These are phyloP conservation scores for Thymelicus sylvestris DNA, from an alignment of 2,888 invertebrate genomes.

Conservation along the genomic window DNA sequence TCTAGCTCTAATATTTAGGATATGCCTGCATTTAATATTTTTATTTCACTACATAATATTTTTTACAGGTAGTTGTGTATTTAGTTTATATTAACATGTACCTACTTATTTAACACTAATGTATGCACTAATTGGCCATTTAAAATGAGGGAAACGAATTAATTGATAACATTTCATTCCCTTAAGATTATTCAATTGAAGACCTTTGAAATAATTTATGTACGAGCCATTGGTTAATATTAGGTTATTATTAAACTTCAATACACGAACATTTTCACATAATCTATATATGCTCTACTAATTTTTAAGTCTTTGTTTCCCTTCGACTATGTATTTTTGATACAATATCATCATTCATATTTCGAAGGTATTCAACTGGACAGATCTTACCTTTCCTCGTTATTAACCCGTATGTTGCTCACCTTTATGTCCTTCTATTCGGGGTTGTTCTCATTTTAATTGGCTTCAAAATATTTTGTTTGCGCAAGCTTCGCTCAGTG, in stretches of 20 bases:
- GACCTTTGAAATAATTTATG: neutral
- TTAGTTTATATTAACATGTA: conserved; percentile 10
- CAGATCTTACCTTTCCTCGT: neutral
- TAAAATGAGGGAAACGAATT: conserved; percentile 40
- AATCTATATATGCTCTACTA: too few species aligned
- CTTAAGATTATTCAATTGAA: neutral
- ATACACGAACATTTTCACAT: neutral
- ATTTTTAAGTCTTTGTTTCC: too few species aligned
- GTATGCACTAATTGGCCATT: conserved; percentile 46
- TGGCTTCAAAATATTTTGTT: conserved; percentile 82
- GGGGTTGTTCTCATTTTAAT: conserved; percentile 71
- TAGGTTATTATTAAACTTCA: too few species aligned
- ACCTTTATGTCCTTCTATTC: neutral
- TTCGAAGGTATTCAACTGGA: neutral
- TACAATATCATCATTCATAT: too few species aligned
- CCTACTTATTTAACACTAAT: conserved; percentile 2
- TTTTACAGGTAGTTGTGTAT: conserved; percentile 20
- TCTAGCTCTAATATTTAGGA: neutral
- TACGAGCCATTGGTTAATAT: too few species aligned
- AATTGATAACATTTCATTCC: neutral
- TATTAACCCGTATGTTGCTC: neutral
- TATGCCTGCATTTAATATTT: conserved; percentile 1
- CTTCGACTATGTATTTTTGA: too few species aligned
- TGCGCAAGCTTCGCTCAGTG: conserved; percentile 83
- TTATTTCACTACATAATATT: conserved; percentile 6